Conservation (phyloP, 37 sponge, comb jelly and placozoan species). For the Haliclona indistincta region DNA sequence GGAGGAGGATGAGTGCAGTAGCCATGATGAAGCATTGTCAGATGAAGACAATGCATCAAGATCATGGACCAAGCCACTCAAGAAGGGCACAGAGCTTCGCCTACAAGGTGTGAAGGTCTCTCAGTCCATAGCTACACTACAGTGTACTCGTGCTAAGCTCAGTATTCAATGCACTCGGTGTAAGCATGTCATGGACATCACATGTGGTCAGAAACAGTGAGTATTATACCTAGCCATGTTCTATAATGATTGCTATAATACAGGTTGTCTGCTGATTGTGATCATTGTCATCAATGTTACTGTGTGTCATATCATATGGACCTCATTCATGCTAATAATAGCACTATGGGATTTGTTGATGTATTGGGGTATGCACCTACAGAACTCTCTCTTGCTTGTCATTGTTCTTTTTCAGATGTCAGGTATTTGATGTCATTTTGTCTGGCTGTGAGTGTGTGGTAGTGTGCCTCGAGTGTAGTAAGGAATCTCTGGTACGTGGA, state of each 20-base stretch:
- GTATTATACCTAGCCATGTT: neutral
- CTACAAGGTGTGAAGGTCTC: conserved; percentile 27
- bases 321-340: conserved; percentile 23
- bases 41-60: neutral
- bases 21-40: neutral
- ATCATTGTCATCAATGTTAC: conserved; percentile 8
- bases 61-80: neutral
- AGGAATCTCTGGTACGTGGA: conserved; percentile 15
- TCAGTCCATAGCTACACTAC: conserved; percentile 27
- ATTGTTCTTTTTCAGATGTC: conserved; percentile 22
- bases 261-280: neutral
- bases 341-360: conserved; percentile 37
- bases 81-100: conserved; percentile 53
- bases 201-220: conserved; percentile 20
- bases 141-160: conserved; percentile 10
- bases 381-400: neutral
- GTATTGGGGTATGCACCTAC: neutral
- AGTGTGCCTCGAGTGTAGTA: conserved; percentile 52
- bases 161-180: conserved; percentile 41
- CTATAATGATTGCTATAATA: neutral
- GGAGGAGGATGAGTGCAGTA: too few species aligned
- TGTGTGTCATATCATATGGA: conserved; percentile 16
- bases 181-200: conserved; percentile 11
- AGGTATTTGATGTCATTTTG: conserved; percentile 50
- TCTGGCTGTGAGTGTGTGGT: conserved; percentile 24